Evolutionary conservation across 2,888 invertebrate species (phyloP).

Genomic region (Caenorhabditis plicata): DNA sequence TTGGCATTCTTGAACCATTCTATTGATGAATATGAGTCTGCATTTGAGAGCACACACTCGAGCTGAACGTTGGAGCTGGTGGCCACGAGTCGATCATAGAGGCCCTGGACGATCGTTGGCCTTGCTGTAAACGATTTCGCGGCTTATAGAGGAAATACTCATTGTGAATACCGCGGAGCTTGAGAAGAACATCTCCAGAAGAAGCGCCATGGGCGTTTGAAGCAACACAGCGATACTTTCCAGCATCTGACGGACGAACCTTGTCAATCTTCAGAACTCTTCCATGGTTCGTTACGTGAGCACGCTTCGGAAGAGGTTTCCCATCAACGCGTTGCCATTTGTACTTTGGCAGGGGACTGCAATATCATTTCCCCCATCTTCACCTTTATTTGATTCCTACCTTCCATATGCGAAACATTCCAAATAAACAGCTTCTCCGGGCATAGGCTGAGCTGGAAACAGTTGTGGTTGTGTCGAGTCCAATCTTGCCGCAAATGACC

Average conservation of each 20-base stretch:
- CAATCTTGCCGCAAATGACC: slow-evolving; percentile 44
- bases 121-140: slow-evolving; percentile 35
- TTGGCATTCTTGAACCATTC: slow-evolving; percentile 49
- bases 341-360: slow-evolving; percentile 58
- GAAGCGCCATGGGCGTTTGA: slow-evolving; percentile 51
- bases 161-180: slow-evolving; percentile 43
- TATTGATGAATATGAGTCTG: slow-evolving; percentile 32
- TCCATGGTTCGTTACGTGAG: slow-evolving; percentile 52
- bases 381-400: slow-evolving; percentile 34
- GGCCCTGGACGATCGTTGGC: slow-evolving; percentile 48
- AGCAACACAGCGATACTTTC: slow-evolving; percentile 57
- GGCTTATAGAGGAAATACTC: not conserved
- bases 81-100: slow-evolving; percentile 47
- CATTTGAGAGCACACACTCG: slow-evolving; percentile 47
- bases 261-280: slow-evolving; percentile 59
- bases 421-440: slow-evolving; percentile 57
- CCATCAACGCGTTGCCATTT: slow-evolving; percentile 60
- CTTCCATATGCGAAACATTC: slow-evolving; percentile 65
- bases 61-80: slow-evolving; percentile 39
- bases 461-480: slow-evolving; percentile 57
- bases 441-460: slow-evolving; percentile 57
- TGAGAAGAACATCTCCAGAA: slow-evolving; percentile 52
- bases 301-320: slow-evolving; percentile 40
- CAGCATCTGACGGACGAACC: slow-evolving; percentile 35
- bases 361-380: slow-evolving; percentile 8